phyloP scores from a whole-genome alignment of 2,888 invertebrate species.

The Acanthacorydalis orientalis region DNA sequence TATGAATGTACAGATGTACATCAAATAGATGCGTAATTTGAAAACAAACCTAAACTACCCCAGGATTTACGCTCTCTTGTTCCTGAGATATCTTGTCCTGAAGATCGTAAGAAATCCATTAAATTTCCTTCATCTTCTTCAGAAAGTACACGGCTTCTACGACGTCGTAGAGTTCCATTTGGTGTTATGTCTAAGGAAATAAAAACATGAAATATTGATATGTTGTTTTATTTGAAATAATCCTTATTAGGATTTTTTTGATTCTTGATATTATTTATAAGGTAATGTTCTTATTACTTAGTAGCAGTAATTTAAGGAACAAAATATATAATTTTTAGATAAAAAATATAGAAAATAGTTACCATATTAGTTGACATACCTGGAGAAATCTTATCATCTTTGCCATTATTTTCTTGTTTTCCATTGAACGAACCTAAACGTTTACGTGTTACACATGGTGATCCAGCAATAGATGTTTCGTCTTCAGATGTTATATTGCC shows the following conservation, averaged over 20 bases:
- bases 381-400: slow-evolving; percentile 36
- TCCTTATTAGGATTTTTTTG: too few species aligned
- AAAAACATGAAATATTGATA: slow-evolving; percentile 2
- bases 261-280: too few species aligned
- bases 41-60: slow-evolving; percentile 56
- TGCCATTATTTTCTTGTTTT: slow-evolving; percentile 16
- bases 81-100: slow-evolving; percentile 53
- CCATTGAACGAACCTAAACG: slow-evolving; percentile 49
- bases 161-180: slow-evolving; percentile 67
- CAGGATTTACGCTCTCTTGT: slow-evolving; percentile 63
- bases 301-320: too few species aligned
- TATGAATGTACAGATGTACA: not conserved
- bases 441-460: slow-evolving; percentile 47
- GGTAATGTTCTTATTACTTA: too few species aligned
- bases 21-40: slow-evolving; percentile 1
- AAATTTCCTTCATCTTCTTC: slow-evolving; percentile 71
- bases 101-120: slow-evolving; percentile 69
- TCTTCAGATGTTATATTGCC: slow-evolving; percentile 42
- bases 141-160: slow-evolving; percentile 63
- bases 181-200: slow-evolving; percentile 66
- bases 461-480: slow-evolving; percentile 39
- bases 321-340: too few species aligned
- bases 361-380: slow-evolving; percentile 19
- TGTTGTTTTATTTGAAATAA: too few species aligned
- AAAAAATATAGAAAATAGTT: too few species aligned